phyloP scores from a whole-genome alignment of 2,888 invertebrate genomes.

The Smittia aterrima region DNA sequence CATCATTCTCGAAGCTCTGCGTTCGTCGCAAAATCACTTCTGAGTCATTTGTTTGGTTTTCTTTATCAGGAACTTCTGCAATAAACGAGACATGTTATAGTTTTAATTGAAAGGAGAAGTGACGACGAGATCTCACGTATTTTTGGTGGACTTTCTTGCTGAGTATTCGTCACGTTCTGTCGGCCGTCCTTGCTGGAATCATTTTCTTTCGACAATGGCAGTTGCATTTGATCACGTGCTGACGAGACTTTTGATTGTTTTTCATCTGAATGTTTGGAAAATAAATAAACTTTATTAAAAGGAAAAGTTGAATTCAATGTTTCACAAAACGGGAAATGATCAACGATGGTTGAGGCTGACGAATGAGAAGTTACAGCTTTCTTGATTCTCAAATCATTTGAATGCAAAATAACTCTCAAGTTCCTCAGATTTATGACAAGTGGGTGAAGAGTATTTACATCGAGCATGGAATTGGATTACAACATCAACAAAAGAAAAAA shows the following conservation, averaged over 20 bases:
- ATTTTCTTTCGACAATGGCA: conserved; percentile 35
- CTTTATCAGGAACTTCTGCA: conserved; percentile 61
- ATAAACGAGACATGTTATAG: conserved; percentile 44
- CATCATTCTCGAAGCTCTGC: conserved; percentile 84
- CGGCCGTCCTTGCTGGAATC: conserved; percentile 27
- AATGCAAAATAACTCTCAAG: background rate
- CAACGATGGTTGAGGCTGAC: background rate
- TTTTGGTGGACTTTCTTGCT: conserved; percentile 56
- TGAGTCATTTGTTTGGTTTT: conserved; percentile 54
- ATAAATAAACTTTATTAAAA: too few species aligned
- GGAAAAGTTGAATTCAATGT: too few species aligned
- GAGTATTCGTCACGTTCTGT: background rate
- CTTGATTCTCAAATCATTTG: too few species aligned
- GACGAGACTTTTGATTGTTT: conserved; percentile 11
- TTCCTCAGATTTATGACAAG: background rate
- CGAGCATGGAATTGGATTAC: background rate
- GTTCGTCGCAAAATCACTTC: conserved; percentile 76
- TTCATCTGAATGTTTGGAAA: conserved; percentile 11
- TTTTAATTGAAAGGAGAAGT: conserved; percentile 44
- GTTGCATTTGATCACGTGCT: conserved; percentile 35
- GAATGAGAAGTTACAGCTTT: background rate
- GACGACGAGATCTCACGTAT: conserved; percentile 50
- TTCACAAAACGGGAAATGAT: too few species aligned
- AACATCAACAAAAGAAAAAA: conserved; percentile 1
- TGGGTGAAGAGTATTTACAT: background rate